Base-by-base conservation (phyloP, 2,888 invertebrate genomes). In the Coremacera marginata region DNA sequence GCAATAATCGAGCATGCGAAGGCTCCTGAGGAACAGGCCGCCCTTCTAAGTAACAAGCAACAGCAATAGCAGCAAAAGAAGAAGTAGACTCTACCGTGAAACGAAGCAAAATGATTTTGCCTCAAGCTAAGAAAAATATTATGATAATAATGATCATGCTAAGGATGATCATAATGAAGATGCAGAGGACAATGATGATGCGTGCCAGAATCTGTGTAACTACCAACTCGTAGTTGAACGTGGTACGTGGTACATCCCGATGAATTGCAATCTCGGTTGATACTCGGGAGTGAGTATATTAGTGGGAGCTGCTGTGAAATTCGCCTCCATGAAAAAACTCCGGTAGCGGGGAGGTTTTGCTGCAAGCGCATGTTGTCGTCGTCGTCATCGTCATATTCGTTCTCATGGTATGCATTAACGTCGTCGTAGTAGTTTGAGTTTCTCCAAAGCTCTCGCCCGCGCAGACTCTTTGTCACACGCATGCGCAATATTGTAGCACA, bases 281-380 rank as follows among this genome's bases (percentile, higher is more conserved):
- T 25, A 19, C n/a, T 14, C 44, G 25, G 31, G n/a, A 62, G 52
- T 65, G 74, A 65, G 63, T 63, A 51, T 70, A 70, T 75, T 75
- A 70, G 70, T 75, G 70, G 75, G 75, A 75, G 70, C 75, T 68
- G 70, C 75, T 75, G 75, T 75, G 70, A 75, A 75, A 60, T 70
- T 70, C 75, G 75, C 70, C 75, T 70, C 62, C 70, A 52, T 27
- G 60, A 5, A 60, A 63, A 70, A 44, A 75, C 52, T 75, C 60
- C 75, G 63, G 75, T 70, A 70, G 73, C 52, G 73, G 65, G 60
- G 73, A 65, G 73, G 73, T 51, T 74, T 31, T 52, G 74, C 74
- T 74, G 74, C 37, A 74, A 74, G 74, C 74, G 67, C 25, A 74
- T 74, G 55, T 74, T 1, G 44, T 37, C 37, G 37, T 37, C 37